phyloP scores from a whole-genome alignment of 2,888 invertebrate genomes.

The Magallana nippona region DNA sequence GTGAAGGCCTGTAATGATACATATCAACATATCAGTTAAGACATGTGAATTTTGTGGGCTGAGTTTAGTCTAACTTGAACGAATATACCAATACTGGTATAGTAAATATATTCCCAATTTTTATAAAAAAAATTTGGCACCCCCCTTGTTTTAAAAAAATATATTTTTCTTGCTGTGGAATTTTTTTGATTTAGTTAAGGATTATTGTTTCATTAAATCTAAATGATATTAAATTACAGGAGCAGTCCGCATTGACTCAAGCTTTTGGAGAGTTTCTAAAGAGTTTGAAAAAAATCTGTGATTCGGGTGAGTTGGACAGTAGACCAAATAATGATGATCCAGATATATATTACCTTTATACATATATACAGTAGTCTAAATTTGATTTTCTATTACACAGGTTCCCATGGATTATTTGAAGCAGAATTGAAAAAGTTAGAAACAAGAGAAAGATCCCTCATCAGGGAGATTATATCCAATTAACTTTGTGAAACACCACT shows the following conservation, averaged over 20 bases:
- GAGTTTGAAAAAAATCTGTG: constrained; percentile 58
- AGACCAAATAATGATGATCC: neutral
- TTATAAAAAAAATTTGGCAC: no score
- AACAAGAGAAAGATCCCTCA: constrained; percentile 58
- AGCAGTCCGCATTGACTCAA: constrained; percentile 61
- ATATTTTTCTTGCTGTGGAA: no score
- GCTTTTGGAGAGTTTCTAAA: constrained; percentile 62
- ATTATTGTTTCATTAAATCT: neutral
- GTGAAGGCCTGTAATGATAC: neutral
- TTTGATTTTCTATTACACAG: constrained; percentile 46
- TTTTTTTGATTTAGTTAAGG: neutral
- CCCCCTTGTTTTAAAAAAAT: no score
- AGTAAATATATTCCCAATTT: no score
- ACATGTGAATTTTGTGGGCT: no score
- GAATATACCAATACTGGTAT: no score
- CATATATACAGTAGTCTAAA: no score
- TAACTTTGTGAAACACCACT: neutral
- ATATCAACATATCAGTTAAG: no score
- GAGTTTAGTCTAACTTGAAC: no score
- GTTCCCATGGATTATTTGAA: constrained; percentile 49
- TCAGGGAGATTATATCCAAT: constrained; percentile 51
- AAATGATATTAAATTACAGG: constrained; percentile 51
- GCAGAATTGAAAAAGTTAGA: constrained; percentile 59
- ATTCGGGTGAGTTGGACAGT: constrained; percentile 37
- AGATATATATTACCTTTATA: no score